Percentiles rank a stretch among this genome's conserved stretches.
phyloP scores from a whole-genome alignment of 2,888 invertebrate species.

The Eilema caniola region DNA sequence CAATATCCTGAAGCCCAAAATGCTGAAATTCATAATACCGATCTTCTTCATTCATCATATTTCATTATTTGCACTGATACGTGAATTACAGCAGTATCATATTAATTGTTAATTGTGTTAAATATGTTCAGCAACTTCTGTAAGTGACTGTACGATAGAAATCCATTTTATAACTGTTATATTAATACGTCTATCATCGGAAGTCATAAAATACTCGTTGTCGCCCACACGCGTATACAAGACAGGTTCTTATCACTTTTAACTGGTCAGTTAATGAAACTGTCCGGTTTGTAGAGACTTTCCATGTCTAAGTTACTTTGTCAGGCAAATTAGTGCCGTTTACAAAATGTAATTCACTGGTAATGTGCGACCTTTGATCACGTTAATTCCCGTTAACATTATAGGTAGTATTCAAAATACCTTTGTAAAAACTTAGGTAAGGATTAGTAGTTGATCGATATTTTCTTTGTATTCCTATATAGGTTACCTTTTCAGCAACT shows the following conservation, averaged over 20 bases:
- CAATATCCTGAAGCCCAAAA: too few species aligned
- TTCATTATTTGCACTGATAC: too few species aligned
- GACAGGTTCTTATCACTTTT: constrained; percentile 63
- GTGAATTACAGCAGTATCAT: too few species aligned
- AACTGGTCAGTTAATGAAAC: constrained; percentile 54
- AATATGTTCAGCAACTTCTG: too few species aligned
- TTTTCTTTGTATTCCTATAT: not conserved
- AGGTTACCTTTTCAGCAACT: too few species aligned
- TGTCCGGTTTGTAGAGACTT: constrained; percentile 47
- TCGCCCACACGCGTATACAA: constrained; percentile 52
- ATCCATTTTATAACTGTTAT: constrained; percentile 36
- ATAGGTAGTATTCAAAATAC: too few species aligned
- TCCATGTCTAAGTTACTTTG: constrained; percentile 31
- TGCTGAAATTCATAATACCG: too few species aligned
- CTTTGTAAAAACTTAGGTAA: too few species aligned
- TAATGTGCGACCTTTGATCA: not conserved
- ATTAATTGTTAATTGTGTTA: too few species aligned
- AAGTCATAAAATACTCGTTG: constrained; percentile 39
- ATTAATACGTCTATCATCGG: constrained; percentile 40
- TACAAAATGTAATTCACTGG: not conserved
- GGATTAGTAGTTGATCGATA: not conserved
- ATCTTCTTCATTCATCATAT: too few species aligned
- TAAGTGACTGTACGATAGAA: not conserved
- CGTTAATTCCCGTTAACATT: not conserved
- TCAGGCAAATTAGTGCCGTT: not conserved